Evolutionary conservation across 2,888 invertebrate genomes (phyloP).

Genomic region (Eristalis tenax): DNA sequence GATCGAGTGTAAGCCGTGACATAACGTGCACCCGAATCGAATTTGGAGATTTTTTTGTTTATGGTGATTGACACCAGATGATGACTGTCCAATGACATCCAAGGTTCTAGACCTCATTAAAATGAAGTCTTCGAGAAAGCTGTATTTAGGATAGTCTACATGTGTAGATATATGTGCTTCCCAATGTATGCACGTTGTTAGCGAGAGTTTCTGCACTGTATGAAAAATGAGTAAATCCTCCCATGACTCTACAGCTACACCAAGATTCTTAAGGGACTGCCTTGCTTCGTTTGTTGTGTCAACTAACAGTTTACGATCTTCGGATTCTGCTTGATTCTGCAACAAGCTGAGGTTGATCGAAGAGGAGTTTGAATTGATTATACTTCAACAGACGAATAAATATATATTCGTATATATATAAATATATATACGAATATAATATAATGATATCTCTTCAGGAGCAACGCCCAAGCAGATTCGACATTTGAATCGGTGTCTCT

Average conservation of each 20-base stretch:
- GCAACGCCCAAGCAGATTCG: not conserved
- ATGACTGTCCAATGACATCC: not conserved
- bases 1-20: not conserved
- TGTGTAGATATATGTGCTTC: slow-evolving; percentile 3
- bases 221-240: slow-evolving; percentile 41
- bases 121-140: not conserved
- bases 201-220: slow-evolving; percentile 22
- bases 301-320: not conserved
- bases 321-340: slow-evolving; percentile 32
- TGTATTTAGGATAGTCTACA: not conserved
- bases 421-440: too few relatives aligned
- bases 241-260: slow-evolving; percentile 29
- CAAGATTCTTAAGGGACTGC: slow-evolving; percentile 22
- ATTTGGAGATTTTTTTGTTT: not conserved
- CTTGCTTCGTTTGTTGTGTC: slow-evolving; percentile 15
- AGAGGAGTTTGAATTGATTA: not conserved
- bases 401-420: too few relatives aligned
- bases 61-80: not conserved
- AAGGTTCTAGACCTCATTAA: not conserved
- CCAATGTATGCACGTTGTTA: slow-evolving; percentile 15
- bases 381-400: not conserved
- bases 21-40: not conserved
- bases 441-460: slow-evolving; percentile 2
- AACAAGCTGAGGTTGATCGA: too few relatives aligned
- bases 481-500: not conserved